Conservation (phyloP, 1,140 invertebrate species). For the Drosophila nannoptera region DNA sequence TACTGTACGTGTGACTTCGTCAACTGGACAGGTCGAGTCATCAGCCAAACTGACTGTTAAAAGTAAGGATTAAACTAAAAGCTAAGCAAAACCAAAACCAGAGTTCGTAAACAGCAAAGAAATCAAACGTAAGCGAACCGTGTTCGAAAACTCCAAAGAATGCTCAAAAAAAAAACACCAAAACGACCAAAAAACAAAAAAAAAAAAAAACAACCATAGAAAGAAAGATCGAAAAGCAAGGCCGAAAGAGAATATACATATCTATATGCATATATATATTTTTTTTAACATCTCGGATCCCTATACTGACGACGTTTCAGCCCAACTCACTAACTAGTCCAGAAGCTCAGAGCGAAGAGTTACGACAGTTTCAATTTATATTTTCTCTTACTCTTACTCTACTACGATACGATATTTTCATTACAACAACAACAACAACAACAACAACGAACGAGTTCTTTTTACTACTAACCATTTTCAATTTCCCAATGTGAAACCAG, state of each 20-base stretch:
- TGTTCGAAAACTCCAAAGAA: conserved; percentile 71
- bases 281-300: conserved; percentile 55
- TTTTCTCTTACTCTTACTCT: conserved; percentile 7
- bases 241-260: conserved; percentile 27
- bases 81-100: conserved; percentile 68
- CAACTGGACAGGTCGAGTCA: conserved; percentile 93
- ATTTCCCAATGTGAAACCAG: conserved; percentile 58
- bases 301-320: conserved; percentile 61
- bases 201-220: not conserved
- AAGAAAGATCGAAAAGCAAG: too few species aligned
- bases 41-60: conserved; percentile 96
- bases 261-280: conserved; percentile 24
- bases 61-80: conserved; percentile 93
- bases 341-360: conserved; percentile 69
- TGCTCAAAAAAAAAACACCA: conserved; percentile 58
- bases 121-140: conserved; percentile 67
- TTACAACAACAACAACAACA: not conserved
- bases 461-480: conserved; percentile 63
- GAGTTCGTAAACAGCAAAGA: conserved; percentile 60
- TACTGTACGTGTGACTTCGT: conserved; percentile 93
- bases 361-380: conserved; percentile 44
- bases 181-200: conserved; percentile 36
- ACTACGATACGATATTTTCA: conserved; percentile 18
- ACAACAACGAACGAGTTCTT: conserved; percentile 66
- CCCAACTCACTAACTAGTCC: conserved; percentile 61